Base-by-base conservation (phyloP, 2,797 vertebrate genomes). In the Mallotus villosus region DNA sequence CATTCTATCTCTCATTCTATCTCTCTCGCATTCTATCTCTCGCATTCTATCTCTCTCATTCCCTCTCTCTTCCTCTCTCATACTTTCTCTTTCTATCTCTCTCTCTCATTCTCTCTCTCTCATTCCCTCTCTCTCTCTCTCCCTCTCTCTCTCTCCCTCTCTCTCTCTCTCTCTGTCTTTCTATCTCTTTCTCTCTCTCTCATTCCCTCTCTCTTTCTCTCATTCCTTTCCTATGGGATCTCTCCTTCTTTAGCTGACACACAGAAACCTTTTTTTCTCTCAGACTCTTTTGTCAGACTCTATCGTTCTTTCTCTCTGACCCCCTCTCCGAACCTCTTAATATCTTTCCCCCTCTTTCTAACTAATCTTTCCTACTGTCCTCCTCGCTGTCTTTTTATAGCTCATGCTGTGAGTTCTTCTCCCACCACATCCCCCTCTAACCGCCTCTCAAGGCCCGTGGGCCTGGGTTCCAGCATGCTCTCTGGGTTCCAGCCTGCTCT, bases 361-460 rank as follows among this genome's bases (percentile, higher is more conserved):
- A 53, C 51, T 41, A 41, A 41, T 41, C 37, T 41, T 9, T 12
- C 19, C 21, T 4, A 32, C 57, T 59, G 19, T 77, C 58, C 25
- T 37, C 34, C 49, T 14, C 61, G 64, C 68, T 34, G 29, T 19
- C 3, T 27, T 68, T 74, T 65, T 63, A 59, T 60, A 61, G 53
- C 49, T 29, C 19, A n/a, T 46, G 34, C 58, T 70, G 67, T 68
- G 59, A 73, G 27, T 68, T 46, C 74, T 53, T 67, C 27, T 70
- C 11, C 25, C 25, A 68, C 71, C 74, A 61, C 74, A 68, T 78
- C 68, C 21, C 61, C 22, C 55, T n/a, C 12, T 63, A 69, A 60
- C 55, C 72, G 34, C 72, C 46, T 29, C 29, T 34, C 25, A 6
- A 17, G 24, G 14, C 17, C 63, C 22, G 73, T 5, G 37, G 60